Base-by-base conservation (phyloP, 35 echinoderm and acorn worm genomes). In the Holothuria glaberrima region DNA sequence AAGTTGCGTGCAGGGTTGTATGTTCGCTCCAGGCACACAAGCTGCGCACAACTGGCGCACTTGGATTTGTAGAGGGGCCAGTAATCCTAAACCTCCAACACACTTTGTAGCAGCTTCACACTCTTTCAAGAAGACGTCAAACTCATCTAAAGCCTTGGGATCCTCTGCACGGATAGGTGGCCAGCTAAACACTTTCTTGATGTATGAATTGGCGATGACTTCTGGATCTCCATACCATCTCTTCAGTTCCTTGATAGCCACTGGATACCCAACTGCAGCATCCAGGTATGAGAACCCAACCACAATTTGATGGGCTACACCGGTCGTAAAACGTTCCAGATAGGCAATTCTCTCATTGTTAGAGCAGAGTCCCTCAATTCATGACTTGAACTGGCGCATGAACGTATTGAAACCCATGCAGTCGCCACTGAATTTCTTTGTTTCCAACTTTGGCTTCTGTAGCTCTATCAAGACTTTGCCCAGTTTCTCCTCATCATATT, bases 401-500 rank as follows among this genome's bases (percentile, higher is more conserved):
- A 90, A 90, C 44, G 68, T 90, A 50, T 89, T 89, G n/a, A 75
- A 90, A 3, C 33, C 13, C 28, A 90, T 35, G 38, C 88, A 80
- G 59, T 90, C 71, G 22, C 88, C 73, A 64, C 50, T 12, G 80
- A 82, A 82, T 25, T 74, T 77, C 21, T 77, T 89, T 30, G 77
- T 89, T 38, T 89, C 68, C 34, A 89, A 24, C 75, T 89, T 90
- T 30, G 89, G 89, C 60, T 90, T 90, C 75, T 83, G 89, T 14
- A 90, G 32, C 36, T 90, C 89, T 26, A 90, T 67, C 0, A 90
- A n/a, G 18, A 67, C 89, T 18, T 82, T 26, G 46, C 58, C 19
- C 2, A 90, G 45, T n/a, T 77, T 77, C 52, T 89, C 61, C 45
- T 22, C 41, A 26, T 89, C 44, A 26, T 57, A 61, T 65, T 75